Base-by-base conservation (phyloP, 2,113 vertebrate species). In the Motacilla tschutschensis region DNA sequence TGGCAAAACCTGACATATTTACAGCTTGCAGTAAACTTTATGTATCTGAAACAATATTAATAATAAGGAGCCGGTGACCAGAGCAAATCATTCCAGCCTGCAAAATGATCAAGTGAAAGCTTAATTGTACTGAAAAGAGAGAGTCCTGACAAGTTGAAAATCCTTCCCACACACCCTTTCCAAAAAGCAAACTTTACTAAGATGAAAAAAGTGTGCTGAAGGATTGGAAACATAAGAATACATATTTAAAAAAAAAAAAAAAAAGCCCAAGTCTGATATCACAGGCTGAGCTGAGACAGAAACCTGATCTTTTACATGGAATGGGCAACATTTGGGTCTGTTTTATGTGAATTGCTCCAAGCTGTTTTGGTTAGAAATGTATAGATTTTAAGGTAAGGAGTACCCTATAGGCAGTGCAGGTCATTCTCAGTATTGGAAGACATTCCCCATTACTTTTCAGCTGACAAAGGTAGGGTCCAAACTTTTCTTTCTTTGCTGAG, bases 301-400 rank as follows among this genome's bases (percentile, higher is more conserved):
- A 98, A 97, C 93, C 95, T 96, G 97, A 98, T 97, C 95, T 97
- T 95, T 95, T 94, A 92, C 93, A 95, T 85, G 96, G 96, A 97
- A 96, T 96, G 96, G 96, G 96, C 93, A 97, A 96, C 97, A 97
- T 97, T 98, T 97, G 96, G 97, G 96, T 96, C 95, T 97, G 97
- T 96, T 97, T 97, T 96, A 96, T 95, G 94, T 95, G 96, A 97
- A 97, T 97, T 97, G 96, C 97, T 98, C 97, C 97, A 97, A 97
- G 97, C 96, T 97, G 97, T 97, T 97, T 97, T 96, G 94, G 90
- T 97, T 97, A 96, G 94, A 96, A 97, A 97, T 94, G 95, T 96
- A 95, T 94, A 96, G 96, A 96, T 96, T 95, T 97, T 95, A 96
- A 97, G 97, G 97, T 97, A 97, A 97, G 94, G 87, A 87, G 79